A percentile compares a stretch with the other conserved stretches of the same genome.
phyloP scores from a whole-genome alignment of 2,888 invertebrate species.

The Celastrina argiolus region DNA sequence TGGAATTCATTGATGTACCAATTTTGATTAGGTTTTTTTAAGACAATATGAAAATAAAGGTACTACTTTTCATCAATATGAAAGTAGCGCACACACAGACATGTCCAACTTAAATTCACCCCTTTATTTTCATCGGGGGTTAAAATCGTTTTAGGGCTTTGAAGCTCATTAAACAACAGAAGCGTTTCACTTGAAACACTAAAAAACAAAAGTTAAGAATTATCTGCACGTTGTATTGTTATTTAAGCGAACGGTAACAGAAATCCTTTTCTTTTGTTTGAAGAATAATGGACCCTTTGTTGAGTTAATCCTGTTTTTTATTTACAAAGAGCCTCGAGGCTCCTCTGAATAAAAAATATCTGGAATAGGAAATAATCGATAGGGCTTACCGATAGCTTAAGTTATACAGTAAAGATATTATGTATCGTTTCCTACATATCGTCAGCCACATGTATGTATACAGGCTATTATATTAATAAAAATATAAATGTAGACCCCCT shows the following conservation, averaged over 20 bases:
- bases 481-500: too few relatives aligned
- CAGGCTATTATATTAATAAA: too few relatives aligned
- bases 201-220: neutral
- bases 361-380: neutral
- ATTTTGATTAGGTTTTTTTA: too few relatives aligned
- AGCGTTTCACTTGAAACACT: neutral
- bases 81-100: too few relatives aligned
- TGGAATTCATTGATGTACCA: too few relatives aligned
- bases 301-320: constrained; percentile 14
- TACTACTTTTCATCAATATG: too few relatives aligned
- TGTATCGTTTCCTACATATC: too few relatives aligned
- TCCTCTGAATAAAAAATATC: neutral
- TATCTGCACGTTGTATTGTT: neutral
- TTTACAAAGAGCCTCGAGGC: neutral
- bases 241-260: constrained; percentile 6
- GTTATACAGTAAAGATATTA: neutral
- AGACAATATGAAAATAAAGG: too few relatives aligned
- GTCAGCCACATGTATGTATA: too few relatives aligned
- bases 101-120: too few relatives aligned
- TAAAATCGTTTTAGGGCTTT: too few relatives aligned
- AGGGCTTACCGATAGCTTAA: neutral
- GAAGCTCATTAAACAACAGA: neutral
- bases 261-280: constrained; percentile 17
- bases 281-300: constrained; percentile 6
- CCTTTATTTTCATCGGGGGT: too few relatives aligned